These are phyloP conservation scores for Caenorhabditis sp. DNA, from an alignment of 2,888 invertebrate genomes.

Conservation along the genomic window DNA sequence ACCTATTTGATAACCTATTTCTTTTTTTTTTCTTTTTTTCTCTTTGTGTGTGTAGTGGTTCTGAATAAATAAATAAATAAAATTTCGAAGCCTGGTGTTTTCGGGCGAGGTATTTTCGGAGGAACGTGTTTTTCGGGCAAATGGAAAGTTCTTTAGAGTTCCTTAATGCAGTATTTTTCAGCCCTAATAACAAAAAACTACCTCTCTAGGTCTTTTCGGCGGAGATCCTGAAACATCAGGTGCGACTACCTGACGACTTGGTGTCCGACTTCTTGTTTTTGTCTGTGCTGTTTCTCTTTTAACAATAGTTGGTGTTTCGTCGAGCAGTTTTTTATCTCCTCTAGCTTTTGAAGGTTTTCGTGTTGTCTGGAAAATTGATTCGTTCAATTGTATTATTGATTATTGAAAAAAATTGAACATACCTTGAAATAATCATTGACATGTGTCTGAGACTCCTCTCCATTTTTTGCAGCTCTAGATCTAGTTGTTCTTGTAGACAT, in stretches of 20 bases:
- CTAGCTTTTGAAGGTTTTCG: constrained; percentile 10
- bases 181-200: too few species aligned
- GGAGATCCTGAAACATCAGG: constrained; percentile 27
- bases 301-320: constrained; percentile 2
- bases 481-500: constrained; percentile 28
- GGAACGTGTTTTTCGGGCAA: too few species aligned
- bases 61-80: too few species aligned
- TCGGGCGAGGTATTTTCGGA: too few species aligned
- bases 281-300: neutral
- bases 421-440: constrained; percentile 38
- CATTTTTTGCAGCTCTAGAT: constrained; percentile 11
- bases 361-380: constrained; percentile 24
- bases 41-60: too few species aligned
- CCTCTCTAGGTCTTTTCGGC: constrained; percentile 22
- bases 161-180: too few species aligned
- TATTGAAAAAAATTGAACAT: neutral
- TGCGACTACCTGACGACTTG: constrained; percentile 17
- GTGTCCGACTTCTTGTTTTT: constrained; percentile 20
- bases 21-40: too few species aligned
- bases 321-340: constrained; percentile 24
- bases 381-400: neutral
- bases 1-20: too few species aligned
- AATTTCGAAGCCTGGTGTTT: too few species aligned
- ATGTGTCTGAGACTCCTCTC: constrained; percentile 14
- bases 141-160: too few species aligned